phyloP scores from a whole-genome alignment of 1,140 invertebrate genomes.

The Cotesia typhae region DNA sequence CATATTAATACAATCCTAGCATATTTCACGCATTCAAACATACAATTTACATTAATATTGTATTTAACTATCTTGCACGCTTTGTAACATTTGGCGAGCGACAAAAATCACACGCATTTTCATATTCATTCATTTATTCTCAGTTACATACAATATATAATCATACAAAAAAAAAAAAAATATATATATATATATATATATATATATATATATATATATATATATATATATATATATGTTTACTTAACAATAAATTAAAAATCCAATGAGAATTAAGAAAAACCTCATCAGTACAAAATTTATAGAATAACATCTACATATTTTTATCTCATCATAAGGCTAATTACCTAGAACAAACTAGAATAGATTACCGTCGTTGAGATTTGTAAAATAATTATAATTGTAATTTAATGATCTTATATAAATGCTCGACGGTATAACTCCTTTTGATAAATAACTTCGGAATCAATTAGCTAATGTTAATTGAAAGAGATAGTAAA shows the following conservation, averaged over 20 bases:
- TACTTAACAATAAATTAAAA: slow-evolving; percentile 62
- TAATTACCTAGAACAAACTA: not conserved
- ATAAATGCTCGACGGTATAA: not conserved
- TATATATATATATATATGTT: no score
- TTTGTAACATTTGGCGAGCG: slow-evolving; percentile 13
- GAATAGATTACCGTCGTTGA: slow-evolving; percentile 3
- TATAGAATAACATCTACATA: not conserved
- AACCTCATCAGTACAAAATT: not conserved
- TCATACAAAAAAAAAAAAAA: slow-evolving; percentile 57
- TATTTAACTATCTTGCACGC: slow-evolving; percentile 46
- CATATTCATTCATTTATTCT: slow-evolving; percentile 48
- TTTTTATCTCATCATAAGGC: not conserved
- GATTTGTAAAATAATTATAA: not conserved
- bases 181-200: no score
- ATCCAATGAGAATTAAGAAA: slow-evolving; percentile 30
- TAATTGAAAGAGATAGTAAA: not conserved
- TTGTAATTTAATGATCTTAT: not conserved
- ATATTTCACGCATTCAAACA: slow-evolving; percentile 47
- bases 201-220: no score
- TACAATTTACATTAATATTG: slow-evolving; percentile 57
- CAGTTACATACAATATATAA: slow-evolving; percentile 51
- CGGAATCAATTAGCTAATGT: not conserved
- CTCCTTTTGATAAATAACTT: slow-evolving; percentile 3
- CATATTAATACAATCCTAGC: slow-evolving; percentile 51
- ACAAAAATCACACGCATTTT: slow-evolving; percentile 37